Percentiles rank a stretch among this genome's conserved stretches.
Evolutionary conservation across 1,140 invertebrate genomes (phyloP).

Genomic region (Ridgeia piscesae): DNA sequence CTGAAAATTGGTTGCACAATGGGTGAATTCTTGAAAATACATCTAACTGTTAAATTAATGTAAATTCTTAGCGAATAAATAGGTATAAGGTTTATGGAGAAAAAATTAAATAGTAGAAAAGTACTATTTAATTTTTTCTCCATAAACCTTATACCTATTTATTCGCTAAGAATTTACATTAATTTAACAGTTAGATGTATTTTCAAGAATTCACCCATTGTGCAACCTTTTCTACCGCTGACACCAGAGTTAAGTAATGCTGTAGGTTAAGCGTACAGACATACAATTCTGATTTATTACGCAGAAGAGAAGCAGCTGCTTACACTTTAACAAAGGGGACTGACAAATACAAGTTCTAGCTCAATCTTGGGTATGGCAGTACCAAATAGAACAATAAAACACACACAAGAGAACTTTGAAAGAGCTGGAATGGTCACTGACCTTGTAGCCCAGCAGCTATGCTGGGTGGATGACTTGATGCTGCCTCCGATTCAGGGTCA

Average conservation of each 20-base stretch:
- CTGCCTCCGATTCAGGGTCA: not conserved
- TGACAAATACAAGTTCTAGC: not conserved
- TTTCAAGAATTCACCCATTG: too few relatives aligned
- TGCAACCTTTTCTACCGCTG: not conserved
- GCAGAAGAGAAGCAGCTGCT: not conserved
- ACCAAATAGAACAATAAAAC: not conserved
- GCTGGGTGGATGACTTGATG: not conserved
- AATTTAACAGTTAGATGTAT: not conserved
- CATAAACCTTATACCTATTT: not conserved
- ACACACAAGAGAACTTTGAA: constrained; percentile 9
- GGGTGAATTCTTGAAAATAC: too few relatives aligned
- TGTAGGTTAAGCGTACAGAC: not conserved
- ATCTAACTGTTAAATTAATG: not conserved
- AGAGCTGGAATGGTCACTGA: too few relatives aligned
- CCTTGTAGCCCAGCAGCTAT: not conserved
- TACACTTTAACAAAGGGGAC: too few relatives aligned
- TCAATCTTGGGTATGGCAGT: not conserved
- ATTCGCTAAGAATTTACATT: not conserved
- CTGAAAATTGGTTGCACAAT: too few relatives aligned
- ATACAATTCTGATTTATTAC: not conserved
- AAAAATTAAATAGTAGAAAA: not conserved
- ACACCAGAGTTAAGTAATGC: not conserved
- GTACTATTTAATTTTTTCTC: not conserved
- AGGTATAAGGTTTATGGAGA: not conserved
- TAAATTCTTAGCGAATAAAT: not conserved